These are phyloP conservation scores for Noctilio leporinus DNA, from an alignment of 2,113 vertebrate species.

Conservation along the genomic window DNA sequence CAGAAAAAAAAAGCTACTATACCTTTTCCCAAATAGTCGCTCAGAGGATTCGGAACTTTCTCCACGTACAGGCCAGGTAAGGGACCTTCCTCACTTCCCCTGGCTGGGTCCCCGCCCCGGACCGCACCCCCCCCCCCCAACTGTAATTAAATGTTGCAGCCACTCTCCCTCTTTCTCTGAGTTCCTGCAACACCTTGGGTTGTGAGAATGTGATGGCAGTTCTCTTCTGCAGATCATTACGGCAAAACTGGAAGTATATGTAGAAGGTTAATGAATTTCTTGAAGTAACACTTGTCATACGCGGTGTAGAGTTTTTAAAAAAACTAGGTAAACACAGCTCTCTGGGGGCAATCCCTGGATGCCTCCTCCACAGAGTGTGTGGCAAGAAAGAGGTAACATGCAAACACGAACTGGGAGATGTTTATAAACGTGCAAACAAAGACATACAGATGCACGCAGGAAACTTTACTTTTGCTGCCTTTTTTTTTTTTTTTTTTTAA, in stretches of 20 bases:
- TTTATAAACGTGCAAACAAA: not conserved
- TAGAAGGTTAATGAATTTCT: constrained; percentile 76
- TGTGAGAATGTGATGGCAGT: constrained; percentile 79
- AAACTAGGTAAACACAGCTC: constrained; percentile 79
- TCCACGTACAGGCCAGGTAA: constrained; percentile 43
- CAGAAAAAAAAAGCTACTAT: not conserved
- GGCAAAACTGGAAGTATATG: constrained; percentile 67
- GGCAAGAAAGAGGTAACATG: not conserved
- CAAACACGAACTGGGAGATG: not conserved
- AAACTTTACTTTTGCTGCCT: constrained; percentile 39
- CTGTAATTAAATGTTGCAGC: constrained; percentile 65
- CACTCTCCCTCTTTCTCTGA: constrained; percentile 63
- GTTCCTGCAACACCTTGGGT: constrained; percentile 77
- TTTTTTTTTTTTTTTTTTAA: not conserved
- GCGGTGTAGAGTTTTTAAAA: constrained; percentile 69
- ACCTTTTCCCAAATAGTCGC: constrained; percentile 50
- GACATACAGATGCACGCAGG: not conserved
- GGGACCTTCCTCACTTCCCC: not conserved
- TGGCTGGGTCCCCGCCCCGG: not conserved
- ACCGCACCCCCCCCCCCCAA: not conserved
- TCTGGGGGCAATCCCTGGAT: constrained; percentile 72
- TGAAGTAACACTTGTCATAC: constrained; percentile 77
- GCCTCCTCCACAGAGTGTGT: not conserved
- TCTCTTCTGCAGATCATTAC: constrained; percentile 71
- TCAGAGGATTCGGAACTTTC: not conserved